phyloP scores from a whole-genome alignment of 2,113 vertebrate species.

The Psilopsiagon aymara region DNA sequence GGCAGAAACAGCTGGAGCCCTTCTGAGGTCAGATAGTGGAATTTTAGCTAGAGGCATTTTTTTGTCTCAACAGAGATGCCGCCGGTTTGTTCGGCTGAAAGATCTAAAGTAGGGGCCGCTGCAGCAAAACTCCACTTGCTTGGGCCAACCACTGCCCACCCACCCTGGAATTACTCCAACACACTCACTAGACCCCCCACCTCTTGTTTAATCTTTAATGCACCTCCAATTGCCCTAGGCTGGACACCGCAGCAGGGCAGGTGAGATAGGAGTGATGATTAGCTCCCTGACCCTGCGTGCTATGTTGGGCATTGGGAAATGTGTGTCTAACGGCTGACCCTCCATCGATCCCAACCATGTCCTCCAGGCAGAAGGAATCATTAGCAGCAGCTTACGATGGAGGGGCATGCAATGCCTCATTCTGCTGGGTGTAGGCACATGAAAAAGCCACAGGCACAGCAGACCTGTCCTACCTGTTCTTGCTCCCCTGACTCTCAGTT shows the following conservation, averaged over 20 bases:
- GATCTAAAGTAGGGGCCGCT: constrained; percentile 62
- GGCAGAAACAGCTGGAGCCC: constrained; percentile 59
- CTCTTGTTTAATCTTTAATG: constrained; percentile 76
- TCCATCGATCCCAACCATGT: constrained; percentile 6
- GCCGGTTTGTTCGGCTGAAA: constrained; percentile 62
- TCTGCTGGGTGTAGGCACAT: not conserved
- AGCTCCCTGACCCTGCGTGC: constrained; percentile 43
- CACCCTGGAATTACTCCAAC: constrained; percentile 55
- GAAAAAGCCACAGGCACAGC: constrained; percentile 28
- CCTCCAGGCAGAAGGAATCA: constrained; percentile 30
- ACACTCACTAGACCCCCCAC: constrained; percentile 22
- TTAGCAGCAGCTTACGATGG: not conserved
- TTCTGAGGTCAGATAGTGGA: constrained; percentile 72
- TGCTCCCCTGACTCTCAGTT: not conserved
- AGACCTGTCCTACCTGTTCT: constrained; percentile 47
- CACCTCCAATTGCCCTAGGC: constrained; percentile 55
- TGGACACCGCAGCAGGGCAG: constrained; percentile 37
- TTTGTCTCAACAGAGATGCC: constrained; percentile 60
- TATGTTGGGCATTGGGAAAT: constrained; percentile 46
- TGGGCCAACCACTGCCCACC: constrained; percentile 57
- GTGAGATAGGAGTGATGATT: constrained; percentile 61
- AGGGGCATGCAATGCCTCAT: not conserved
- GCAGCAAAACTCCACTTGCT: constrained; percentile 43
- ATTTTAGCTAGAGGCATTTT: constrained; percentile 73
- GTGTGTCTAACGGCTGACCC: constrained; percentile 35